phyloP scores from a whole-genome alignment of 2,113 vertebrate species.

The Siniperca knerii region DNA sequence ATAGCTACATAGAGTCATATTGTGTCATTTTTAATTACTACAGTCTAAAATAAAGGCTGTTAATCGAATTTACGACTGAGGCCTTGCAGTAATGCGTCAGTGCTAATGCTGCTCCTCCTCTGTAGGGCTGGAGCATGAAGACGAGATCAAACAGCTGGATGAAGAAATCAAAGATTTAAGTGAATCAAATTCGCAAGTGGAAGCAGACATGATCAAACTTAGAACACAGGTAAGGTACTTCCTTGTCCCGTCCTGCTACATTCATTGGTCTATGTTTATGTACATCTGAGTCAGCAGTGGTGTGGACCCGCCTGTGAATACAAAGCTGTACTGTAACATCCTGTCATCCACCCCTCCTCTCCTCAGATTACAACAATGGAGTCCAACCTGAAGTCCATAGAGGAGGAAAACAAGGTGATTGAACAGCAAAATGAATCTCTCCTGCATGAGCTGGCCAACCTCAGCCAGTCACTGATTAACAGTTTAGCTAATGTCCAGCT shows the following conservation, averaged over 20 bases:
- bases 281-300: background rate
- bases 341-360: constrained; percentile 61
- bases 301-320: background rate
- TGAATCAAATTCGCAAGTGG: constrained; percentile 98
- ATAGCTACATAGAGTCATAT: background rate
- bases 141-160: constrained; percentile 98
- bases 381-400: constrained; percentile 99
- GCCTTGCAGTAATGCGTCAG: background rate
- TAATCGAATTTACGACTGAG: background rate
- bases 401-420: constrained; percentile 99
- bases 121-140: constrained; percentile 96
- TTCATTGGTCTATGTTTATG: background rate
- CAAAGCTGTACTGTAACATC: constrained; percentile 16
- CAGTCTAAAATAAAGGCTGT: background rate
- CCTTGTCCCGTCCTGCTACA: background rate
- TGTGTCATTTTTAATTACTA: constrained; percentile 22
- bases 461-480: constrained; percentile 99
- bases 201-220: constrained; percentile 99
- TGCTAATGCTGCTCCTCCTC: constrained; percentile 14
- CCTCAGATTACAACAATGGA: constrained; percentile 98
- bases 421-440: constrained; percentile 99
- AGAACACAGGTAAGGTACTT: constrained; percentile 93
- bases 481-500: constrained; percentile 99
- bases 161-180: constrained; percentile 99
- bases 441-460: constrained; percentile 97